phyloP scores from a whole-genome alignment of 2,888 invertebrate genomes.

The Apocheima hispidaria region DNA sequence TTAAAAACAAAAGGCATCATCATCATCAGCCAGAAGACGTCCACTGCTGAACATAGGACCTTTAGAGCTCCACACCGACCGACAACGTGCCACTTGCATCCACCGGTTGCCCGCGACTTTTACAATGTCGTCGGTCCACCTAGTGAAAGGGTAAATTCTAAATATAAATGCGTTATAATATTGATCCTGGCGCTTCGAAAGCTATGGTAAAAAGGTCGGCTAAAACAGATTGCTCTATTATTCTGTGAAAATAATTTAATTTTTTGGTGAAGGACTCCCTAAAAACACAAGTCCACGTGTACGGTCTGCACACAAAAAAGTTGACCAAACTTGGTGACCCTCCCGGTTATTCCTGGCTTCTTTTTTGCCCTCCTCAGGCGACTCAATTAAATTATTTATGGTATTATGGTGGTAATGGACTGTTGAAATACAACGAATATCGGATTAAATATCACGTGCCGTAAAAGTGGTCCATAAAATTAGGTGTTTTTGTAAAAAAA shows the following conservation, averaged over 20 bases:
- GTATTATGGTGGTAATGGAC: neutral
- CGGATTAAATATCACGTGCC: neutral
- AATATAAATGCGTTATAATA: too few relatives aligned
- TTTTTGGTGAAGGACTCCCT: neutral
- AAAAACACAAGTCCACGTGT: neutral
- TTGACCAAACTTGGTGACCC: constrained; percentile 14
- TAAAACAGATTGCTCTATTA: neutral
- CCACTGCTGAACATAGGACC: too few relatives aligned
- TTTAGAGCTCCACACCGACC: too few relatives aligned
- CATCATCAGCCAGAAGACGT: too few relatives aligned
- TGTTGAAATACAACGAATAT: constrained; percentile 10
- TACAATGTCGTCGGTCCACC: too few relatives aligned
- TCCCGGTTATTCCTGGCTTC: constrained; percentile 15
- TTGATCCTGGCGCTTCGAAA: too few relatives aligned
- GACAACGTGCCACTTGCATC: too few relatives aligned
- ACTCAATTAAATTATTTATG: constrained; percentile 22
- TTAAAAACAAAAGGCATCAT: too few relatives aligned
- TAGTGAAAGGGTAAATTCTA: too few relatives aligned
- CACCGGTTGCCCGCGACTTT: too few relatives aligned
- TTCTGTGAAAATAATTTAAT: neutral
- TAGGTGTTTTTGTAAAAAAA: too few relatives aligned
- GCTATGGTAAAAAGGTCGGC: too few relatives aligned
- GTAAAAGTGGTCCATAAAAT: neutral
- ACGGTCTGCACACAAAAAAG: constrained; percentile 15
- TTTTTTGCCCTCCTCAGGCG: constrained; percentile 2